Conservation (phyloP, 2,888 invertebrate species). For the Lasioglossum pauxillum region DNA sequence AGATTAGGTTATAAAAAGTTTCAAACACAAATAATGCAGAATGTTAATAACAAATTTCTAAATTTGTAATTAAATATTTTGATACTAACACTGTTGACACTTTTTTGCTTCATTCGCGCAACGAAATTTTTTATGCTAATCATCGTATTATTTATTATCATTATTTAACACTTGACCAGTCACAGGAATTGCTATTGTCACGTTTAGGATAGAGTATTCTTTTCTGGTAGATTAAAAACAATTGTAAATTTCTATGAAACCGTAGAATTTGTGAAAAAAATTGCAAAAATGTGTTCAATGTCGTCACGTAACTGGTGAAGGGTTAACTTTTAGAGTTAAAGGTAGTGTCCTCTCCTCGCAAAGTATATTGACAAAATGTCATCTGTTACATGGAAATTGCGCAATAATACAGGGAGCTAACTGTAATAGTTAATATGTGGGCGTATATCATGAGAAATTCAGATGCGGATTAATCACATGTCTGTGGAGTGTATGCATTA, state of each 20-base stretch:
- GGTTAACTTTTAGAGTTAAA: neutral
- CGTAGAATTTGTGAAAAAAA: neutral
- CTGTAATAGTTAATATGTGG: conserved; percentile 60
- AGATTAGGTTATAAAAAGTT: neutral
- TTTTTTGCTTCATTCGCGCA: neutral
- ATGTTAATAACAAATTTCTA: neutral
- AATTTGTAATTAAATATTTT: no score
- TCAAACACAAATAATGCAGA: neutral
- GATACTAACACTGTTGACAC: neutral
- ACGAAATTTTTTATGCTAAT: neutral
- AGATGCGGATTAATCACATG: conserved; percentile 54
- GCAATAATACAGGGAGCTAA: conserved; percentile 54
- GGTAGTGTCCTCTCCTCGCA: neutral
- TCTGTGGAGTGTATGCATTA: conserved; percentile 60
- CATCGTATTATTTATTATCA: neutral
- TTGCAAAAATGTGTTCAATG: no score
- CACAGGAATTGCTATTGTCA: neutral
- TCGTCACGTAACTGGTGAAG: neutral
- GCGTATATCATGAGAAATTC: conserved; percentile 30
- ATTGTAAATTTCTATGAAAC: neutral
- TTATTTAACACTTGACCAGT: neutral
- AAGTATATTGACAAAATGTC: conserved; percentile 2
- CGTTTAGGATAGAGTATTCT: neutral
- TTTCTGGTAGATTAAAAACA: neutral
- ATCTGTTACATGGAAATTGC: conserved; percentile 8